These are phyloP conservation scores for Pristionchus exspectatus DNA, from an alignment of 2,888 invertebrate species.

Conservation along the genomic window DNA sequence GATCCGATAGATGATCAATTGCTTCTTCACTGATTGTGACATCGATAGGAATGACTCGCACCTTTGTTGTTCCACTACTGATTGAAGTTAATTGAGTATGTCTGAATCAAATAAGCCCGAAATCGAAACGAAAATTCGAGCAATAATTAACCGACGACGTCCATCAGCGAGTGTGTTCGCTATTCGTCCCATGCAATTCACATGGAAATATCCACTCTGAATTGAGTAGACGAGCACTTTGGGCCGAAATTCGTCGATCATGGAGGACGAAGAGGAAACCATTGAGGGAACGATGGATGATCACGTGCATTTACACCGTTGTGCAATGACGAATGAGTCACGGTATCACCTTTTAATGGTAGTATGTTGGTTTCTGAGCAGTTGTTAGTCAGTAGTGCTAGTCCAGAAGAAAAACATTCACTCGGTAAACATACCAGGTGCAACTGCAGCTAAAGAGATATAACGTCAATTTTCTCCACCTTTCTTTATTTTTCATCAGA, in stretches of 20 bases:
- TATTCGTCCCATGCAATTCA: slow-evolving; percentile 43
- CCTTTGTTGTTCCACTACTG: slow-evolving; percentile 13
- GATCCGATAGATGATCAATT: neutral
- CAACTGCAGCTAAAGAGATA: no score
- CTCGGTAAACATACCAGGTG: no score
- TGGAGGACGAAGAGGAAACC: no score
- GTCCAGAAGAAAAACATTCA: neutral
- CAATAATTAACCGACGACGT: neutral
- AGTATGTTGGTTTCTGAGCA: no score
- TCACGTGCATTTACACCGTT: neutral
- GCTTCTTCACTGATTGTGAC: neutral
- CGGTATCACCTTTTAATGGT: neutral
- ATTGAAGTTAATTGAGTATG: neutral
- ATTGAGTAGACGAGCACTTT: slow-evolving; percentile 45
- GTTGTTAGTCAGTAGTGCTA: neutral
- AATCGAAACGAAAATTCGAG: neutral
- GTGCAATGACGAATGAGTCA: neutral
- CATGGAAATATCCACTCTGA: slow-evolving; percentile 44
- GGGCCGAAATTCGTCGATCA: neutral
- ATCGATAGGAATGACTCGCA: neutral
- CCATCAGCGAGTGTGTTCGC: slow-evolving; percentile 26
- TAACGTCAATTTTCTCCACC: no score
- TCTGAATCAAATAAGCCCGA: no score
- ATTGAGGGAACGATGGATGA: neutral
- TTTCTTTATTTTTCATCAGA: no score